Base-by-base conservation (phyloP, 2,888 invertebrate species). In the Drosophila emarginata region DNA sequence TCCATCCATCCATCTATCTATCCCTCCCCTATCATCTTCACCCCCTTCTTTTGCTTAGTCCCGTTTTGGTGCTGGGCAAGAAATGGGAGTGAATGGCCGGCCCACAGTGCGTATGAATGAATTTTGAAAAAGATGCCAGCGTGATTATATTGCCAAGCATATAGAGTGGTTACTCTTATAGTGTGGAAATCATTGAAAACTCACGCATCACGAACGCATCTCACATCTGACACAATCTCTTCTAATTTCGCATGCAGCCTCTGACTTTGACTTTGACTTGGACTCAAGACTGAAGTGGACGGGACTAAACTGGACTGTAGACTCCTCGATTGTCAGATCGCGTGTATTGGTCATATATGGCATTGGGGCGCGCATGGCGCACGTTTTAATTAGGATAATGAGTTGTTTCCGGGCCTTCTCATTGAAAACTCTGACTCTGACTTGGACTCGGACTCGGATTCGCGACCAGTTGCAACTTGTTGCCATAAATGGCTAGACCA, bases 361-460 rank as follows among this genome's bases (percentile, higher is more conserved):
- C 73, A 81, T 76, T 74, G 78, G 67, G 84, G 79, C 76, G 84
- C 84, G 84, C 87, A 87, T 80, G 85, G 89, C 87, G 87, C 89
- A 90, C 90, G 90, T 90, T 90, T 90, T 90, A 90, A 90, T 90
- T 90, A 90, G 90, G 90, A 90, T 90, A 90, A 90, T 90, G 89
- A 90, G 89, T 90, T 90, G 89, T 90, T 90, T 90, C 90, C 90
- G 90, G 90, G 85, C 87, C 45, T 18, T 74, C 74, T 65, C 14
- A 63, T 39, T 54, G 51, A 64, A 59, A 52, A 78, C 61, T 75
- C 67, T 59, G n/a, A n/a, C 23, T 23, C n/a, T n/a, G n/a, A n/a
- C n/a, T n/a, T n/a, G n/a, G 53, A 61, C 40, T 60, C 61, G 67
- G 64, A 67, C 73, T 59, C 32, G 1, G 52, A 63, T 39, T 45